Evolutionary conservation across 2,888 invertebrate genomes (phyloP).

Genomic region (Nipponacmea schrenckii): DNA sequence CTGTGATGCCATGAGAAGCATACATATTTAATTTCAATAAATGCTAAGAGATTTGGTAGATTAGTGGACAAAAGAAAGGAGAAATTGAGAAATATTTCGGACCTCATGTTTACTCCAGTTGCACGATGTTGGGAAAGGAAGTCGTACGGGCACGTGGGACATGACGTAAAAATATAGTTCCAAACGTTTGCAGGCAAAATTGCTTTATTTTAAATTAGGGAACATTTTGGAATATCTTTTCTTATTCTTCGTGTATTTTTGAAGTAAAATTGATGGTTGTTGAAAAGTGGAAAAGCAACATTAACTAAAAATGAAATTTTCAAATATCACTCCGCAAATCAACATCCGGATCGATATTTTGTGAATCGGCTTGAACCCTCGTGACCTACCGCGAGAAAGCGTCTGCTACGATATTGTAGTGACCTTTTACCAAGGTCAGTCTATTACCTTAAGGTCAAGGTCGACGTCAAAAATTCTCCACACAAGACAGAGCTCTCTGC

Average conservation of each 20-base stretch:
- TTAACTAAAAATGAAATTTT: too few species aligned
- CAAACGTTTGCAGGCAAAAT: neutral
- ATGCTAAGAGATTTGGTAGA: too few species aligned
- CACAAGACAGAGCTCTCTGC: too few species aligned
- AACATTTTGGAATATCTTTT: neutral
- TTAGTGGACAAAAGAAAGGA: too few species aligned
- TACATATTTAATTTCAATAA: too few species aligned
- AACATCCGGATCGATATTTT: too few species aligned
- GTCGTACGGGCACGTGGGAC: conserved; percentile 32
- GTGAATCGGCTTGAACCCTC: conserved; percentile 9
- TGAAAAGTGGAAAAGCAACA: too few species aligned
- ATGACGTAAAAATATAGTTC: neutral
- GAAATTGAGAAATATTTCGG: neutral
- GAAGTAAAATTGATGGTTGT: too few species aligned
- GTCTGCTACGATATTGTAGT: conserved; percentile 8
- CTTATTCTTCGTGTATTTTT: neutral
- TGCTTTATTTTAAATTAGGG: neutral
- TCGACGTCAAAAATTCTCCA: neutral
- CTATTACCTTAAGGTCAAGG: conserved; percentile 1
- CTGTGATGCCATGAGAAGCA: too few species aligned
- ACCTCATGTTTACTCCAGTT: conserved; percentile 54
- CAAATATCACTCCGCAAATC: too few species aligned
- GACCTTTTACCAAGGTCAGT: conserved; percentile 8
- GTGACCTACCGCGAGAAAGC: conserved; percentile 8
- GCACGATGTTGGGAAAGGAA: conserved; percentile 56